Conservation (phyloP, 2,888 invertebrate species). For the Morpho helenor region DNA sequence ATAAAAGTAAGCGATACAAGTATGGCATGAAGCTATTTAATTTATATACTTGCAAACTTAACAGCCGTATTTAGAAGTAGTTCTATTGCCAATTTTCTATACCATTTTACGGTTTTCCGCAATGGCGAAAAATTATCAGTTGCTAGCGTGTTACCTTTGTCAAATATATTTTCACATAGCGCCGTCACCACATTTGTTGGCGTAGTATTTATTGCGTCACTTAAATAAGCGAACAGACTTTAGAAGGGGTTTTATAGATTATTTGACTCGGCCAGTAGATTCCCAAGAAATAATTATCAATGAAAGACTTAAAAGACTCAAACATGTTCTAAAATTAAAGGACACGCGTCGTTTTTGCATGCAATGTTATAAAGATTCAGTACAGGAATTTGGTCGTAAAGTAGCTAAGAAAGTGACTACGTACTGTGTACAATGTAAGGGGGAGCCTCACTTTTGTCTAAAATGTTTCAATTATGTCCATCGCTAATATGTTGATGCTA, state of each 20-base stretch:
- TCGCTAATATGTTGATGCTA: conserved; percentile 32
- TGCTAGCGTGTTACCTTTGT: no score
- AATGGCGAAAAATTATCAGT: no score
- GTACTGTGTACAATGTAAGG: conserved; percentile 32
- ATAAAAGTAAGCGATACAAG: background rate
- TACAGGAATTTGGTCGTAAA: conserved; percentile 33
- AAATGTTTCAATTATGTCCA: conserved; percentile 33
- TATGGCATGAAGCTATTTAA: background rate
- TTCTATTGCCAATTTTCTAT: no score
- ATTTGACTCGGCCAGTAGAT: conserved; percentile 29
- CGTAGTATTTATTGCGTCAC: no score
- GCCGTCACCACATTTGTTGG: no score
- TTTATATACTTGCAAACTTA: conserved; percentile 13
- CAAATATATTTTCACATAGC: no score
- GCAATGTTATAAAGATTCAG: conserved; percentile 34
- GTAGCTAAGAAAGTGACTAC: conserved; percentile 34
- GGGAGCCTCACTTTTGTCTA: conserved; percentile 5
- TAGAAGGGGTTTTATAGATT: conserved; percentile 26
- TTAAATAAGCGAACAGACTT: conserved; percentile 11
- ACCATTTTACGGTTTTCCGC: no score
- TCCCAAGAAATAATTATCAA: conserved; percentile 31
- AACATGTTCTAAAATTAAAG: conserved; percentile 32
- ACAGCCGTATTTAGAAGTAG: no score
- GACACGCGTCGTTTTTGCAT: background rate
- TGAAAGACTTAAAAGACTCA: conserved; percentile 28